phyloP scores from a whole-genome alignment of 2,113 vertebrate genomes.

The Coptodon bakossiorum region DNA sequence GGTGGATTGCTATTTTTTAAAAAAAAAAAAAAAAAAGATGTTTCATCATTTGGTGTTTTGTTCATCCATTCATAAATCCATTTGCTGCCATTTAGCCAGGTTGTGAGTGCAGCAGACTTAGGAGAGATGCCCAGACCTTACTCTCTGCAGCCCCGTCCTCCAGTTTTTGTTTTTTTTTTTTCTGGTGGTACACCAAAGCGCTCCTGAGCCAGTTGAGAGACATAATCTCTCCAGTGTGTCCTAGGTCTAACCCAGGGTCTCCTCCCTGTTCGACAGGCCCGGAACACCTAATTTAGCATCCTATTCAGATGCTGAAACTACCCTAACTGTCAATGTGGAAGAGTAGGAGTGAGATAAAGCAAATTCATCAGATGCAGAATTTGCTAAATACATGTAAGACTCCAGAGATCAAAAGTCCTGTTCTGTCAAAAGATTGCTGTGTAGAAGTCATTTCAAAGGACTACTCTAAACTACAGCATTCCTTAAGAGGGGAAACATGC shows the following conservation, averaged over 20 bases:
- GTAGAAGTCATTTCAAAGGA: neutral
- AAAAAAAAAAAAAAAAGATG: neutral
- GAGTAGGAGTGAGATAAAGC: neutral
- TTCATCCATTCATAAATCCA: neutral
- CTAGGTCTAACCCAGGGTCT: neutral
- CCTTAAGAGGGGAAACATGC: neutral
- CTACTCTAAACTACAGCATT: neutral
- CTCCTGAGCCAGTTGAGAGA: neutral
- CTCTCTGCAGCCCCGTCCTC: neutral
- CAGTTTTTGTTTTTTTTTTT: neutral
- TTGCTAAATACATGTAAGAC: neutral
- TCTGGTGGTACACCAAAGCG: neutral
- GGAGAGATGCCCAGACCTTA: neutral
- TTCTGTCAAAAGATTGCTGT: neutral
- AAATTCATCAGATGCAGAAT: neutral
- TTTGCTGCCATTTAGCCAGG: neutral
- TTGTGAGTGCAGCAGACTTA: neutral
- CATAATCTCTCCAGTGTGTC: neutral
- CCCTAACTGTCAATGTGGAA: neutral
- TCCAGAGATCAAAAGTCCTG: neutral
- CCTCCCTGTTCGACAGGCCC: neutral
- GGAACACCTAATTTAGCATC: neutral
- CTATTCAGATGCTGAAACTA: neutral
- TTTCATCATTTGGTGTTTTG: neutral
- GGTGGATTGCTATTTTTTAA: neutral